Percentiles rank a stretch among this genome's conserved stretches.
These are phyloP conservation scores for Pseudorhombus dupliciocellatus DNA, from an alignment of 2,113 vertebrate species.

Conservation along the genomic window DNA sequence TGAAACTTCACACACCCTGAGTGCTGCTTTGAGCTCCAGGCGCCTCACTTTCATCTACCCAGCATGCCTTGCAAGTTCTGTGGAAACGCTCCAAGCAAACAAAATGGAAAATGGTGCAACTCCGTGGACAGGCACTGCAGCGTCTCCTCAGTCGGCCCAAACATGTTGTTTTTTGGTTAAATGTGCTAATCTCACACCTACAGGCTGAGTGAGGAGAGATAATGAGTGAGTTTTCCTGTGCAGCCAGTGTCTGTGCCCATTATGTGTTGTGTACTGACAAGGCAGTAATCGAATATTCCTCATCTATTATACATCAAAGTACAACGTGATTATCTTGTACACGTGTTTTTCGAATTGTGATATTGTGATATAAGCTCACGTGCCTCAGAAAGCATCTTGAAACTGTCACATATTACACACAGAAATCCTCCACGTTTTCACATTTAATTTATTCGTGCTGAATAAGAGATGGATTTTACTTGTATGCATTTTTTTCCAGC, in stretches of 20 bases:
- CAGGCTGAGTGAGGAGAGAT: background rate
- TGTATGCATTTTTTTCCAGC: constrained; percentile 35
- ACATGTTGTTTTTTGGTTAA: background rate
- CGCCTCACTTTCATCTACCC: constrained; percentile 24
- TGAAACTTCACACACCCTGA: constrained; percentile 3
- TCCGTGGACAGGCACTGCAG: background rate
- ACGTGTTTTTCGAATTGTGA: background rate
- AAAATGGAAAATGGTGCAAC: background rate
- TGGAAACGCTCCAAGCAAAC: constrained; percentile 10
- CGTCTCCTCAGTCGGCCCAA: background rate
- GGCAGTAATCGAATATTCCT: background rate
- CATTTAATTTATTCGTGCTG: constrained; percentile 28
- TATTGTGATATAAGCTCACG: background rate
- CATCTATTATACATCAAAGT: background rate
- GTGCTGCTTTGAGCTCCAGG: constrained; percentile 19
- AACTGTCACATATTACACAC: constrained; percentile 1
- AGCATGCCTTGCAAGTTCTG: constrained; percentile 20
- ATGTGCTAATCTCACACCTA: no score
- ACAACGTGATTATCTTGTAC: background rate
- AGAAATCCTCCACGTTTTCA: background rate
- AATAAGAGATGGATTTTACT: constrained; percentile 33
- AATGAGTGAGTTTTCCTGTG: background rate
- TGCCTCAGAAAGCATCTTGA: constrained; percentile 3
- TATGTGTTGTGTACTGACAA: constrained; percentile 5
- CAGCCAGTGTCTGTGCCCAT: background rate